Percentiles rank a stretch among this genome's conserved stretches.
phyloP scores from a whole-genome alignment of 2,113 vertebrate species.

The Corythoichthys intestinalis region DNA sequence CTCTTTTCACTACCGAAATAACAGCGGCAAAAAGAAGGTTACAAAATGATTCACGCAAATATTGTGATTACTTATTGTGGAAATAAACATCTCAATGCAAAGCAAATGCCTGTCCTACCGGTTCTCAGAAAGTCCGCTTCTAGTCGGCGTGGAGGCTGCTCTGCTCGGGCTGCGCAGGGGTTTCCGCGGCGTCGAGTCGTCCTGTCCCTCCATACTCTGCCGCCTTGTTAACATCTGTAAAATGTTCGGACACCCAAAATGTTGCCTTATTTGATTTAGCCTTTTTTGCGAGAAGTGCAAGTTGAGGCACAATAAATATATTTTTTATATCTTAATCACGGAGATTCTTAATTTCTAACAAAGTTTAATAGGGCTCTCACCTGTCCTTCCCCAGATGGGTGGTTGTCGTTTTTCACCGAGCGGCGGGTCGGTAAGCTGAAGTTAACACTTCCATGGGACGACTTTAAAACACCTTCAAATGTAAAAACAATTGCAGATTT shows the following conservation, averaged over 20 bases:
- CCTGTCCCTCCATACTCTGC: slow-evolving; percentile 78
- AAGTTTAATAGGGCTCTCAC: slow-evolving; percentile 54
- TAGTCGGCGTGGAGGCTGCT: slow-evolving; percentile 76
- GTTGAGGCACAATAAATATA: too few species aligned
- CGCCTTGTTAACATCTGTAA: slow-evolving; percentile 80
- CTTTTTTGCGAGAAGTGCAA: too few species aligned
- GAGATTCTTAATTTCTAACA: background rate
- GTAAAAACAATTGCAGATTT: background rate
- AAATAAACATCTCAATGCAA: background rate
- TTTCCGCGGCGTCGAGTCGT: slow-evolving; percentile 81
- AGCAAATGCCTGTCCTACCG: slow-evolving; percentile 67
- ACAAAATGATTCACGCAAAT: background rate
- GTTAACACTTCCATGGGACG: slow-evolving; percentile 88
- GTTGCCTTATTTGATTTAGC: too few species aligned
- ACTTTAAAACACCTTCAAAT: slow-evolving; percentile 76
- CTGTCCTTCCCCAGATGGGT: slow-evolving; percentile 83
- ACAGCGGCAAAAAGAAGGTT: background rate
- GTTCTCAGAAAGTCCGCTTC: slow-evolving; percentile 83
- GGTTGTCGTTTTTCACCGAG: slow-evolving; percentile 81
- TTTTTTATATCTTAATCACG: too few species aligned
- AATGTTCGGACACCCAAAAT: slow-evolving; percentile 1
- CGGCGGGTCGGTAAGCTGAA: slow-evolving; percentile 87
- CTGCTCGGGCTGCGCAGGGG: slow-evolving; percentile 80
- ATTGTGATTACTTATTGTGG: background rate
- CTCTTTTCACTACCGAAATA: slow-evolving; percentile 83